phyloP scores from a whole-genome alignment of 2,797 vertebrate genomes.

The Octomys mimax region DNA sequence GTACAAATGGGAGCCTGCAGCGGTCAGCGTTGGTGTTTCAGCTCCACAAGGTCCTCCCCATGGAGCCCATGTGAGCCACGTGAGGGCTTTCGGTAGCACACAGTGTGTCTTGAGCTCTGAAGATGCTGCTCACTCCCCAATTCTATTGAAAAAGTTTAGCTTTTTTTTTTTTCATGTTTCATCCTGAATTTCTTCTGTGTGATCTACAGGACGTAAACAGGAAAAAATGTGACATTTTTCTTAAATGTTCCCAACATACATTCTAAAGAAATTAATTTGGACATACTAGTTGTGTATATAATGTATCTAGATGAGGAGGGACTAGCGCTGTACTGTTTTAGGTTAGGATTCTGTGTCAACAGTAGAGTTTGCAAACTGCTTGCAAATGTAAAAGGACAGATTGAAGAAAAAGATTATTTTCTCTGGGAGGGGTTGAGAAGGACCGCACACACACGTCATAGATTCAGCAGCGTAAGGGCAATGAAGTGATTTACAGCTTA shows the following conservation, averaged over 20 bases:
- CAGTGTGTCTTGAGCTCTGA: not conserved
- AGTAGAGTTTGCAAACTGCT: not conserved
- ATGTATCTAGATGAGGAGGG: not conserved
- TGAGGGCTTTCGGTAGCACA: not conserved
- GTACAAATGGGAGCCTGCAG: not conserved
- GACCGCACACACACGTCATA: not conserved
- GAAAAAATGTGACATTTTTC: not conserved
- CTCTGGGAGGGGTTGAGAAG: not conserved
- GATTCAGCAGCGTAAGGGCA: not conserved
- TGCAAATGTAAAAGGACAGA: not conserved
- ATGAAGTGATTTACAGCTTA: not conserved
- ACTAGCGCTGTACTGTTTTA: not conserved
- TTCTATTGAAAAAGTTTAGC: conserved; percentile 8
- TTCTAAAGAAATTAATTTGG: not conserved
- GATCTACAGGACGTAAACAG: not conserved
- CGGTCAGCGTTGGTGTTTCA: not conserved
- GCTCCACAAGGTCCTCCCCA: not conserved
- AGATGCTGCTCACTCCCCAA: not conserved
- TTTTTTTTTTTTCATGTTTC: not conserved
- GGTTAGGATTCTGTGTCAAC: not conserved
- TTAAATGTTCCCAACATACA: not conserved
- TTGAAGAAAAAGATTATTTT: not conserved
- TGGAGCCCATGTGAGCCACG: not conserved
- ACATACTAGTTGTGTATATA: not conserved
- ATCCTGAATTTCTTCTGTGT: not conserved